Evolutionary conservation across 2,888 invertebrate species (phyloP).

Genomic region (Hirtodrosophila alboralis): DNA sequence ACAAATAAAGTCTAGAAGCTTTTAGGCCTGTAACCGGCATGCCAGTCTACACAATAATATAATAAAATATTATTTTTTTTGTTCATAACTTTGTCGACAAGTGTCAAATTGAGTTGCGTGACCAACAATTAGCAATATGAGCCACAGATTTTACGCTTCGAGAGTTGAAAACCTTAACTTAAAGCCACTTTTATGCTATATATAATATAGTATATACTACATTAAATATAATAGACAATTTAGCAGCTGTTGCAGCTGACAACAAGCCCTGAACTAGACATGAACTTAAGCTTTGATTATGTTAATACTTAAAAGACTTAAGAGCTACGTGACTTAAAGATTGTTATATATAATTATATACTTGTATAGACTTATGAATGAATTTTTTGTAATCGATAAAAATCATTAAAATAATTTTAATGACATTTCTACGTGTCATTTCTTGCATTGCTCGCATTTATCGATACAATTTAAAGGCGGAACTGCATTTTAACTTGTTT

Average conservation of each 20-base stretch:
- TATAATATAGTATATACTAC: neutral
- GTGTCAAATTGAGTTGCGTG: conserved; percentile 32
- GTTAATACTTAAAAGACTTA: neutral
- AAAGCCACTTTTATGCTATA: conserved; percentile 11
- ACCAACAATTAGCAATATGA: conserved; percentile 27
- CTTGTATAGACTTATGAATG: conserved; percentile 30
- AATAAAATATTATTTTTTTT: conserved; percentile 11
- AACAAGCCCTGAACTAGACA: conserved; percentile 2
- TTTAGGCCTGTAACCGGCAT: no score
- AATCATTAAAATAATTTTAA: conserved; percentile 30
- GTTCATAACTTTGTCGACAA: conserved; percentile 26
- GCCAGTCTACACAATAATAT: no score
- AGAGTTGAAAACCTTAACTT: conserved; percentile 2
- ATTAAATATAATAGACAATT: neutral
- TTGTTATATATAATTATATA: neutral
- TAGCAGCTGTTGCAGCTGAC: neutral
- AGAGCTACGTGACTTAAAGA: conserved; percentile 21
- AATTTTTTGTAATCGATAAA: conserved; percentile 13
- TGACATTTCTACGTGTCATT: conserved; percentile 28
- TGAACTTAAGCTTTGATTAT: neutral
- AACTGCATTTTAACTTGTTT: conserved; percentile 24
- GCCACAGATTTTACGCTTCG: conserved; percentile 33
- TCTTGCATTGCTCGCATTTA: conserved; percentile 1
- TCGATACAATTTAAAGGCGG: conserved; percentile 32
- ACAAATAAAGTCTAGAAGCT: no score